Evolutionary conservation across 2,888 invertebrate genomes (phyloP), one percentile per base, ranked within the genome.

Genomic region (Cotesia congregata): DNA sequence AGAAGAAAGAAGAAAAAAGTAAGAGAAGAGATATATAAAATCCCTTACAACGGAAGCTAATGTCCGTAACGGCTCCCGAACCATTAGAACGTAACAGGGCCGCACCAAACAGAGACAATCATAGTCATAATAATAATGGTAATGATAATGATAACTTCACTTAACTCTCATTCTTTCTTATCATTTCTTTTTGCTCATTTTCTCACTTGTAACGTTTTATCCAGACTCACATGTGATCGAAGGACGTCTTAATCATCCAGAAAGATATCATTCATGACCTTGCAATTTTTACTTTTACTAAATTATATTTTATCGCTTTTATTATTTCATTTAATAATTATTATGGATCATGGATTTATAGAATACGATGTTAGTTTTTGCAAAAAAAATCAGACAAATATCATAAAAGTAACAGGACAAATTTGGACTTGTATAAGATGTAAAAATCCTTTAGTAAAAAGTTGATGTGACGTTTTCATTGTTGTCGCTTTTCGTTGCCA

Each of bases 41-140:
- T 79, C 74, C 77, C 82, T 79, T 81, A 77, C 79, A 72, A 86
- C 86, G 85, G 86, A 86, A 88, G 87, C 88, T 88, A 89, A 88
- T 89, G 88, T 88, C 86, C 87, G 87, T 84, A 88, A 88, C 86
- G 88, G 86, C 85, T 86, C 84, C 83, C 82, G 83, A 87, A 87
- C 86, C 87, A 88, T 88, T 88, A 88, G 85, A 86, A 78, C 79
- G 77, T 82, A 79, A 70, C 72, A 76, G 72, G 72, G 75, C 72
- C 67, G 59, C 65, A 72, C 69, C 40, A 76, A 71, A 68, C 67
- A 20, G 70, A 62, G 41, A 64, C 20, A 68, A 59, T 75, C 78
- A 79, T 41, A 38, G 17, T 50, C 7, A 50, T 50, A 50, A 50
- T 50, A 12, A 50, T 50, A 50, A 50, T 50, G 50, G 9, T 50